These are phyloP conservation scores for Eulacestoma nigropectus DNA, from an alignment of 2,113 vertebrate genomes.

Conservation along the genomic window DNA sequence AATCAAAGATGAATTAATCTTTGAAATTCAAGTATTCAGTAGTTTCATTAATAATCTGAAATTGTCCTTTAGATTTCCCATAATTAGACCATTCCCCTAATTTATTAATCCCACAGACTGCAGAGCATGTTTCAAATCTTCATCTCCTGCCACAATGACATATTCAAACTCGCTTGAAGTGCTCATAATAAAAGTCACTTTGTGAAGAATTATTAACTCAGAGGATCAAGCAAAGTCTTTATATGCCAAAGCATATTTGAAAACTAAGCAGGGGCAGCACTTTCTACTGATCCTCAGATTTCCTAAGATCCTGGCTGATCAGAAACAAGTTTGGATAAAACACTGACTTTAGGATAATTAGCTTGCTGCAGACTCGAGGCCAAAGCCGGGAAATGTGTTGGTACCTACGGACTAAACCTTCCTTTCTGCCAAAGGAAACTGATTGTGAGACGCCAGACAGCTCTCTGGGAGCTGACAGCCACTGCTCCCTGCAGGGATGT, in stretches of 20 bases:
- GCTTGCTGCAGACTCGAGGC: not conserved
- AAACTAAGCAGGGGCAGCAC: not conserved
- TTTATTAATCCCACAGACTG: constrained; percentile 58
- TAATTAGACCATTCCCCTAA: constrained; percentile 51
- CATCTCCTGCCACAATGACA: constrained; percentile 58
- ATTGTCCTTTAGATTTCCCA: constrained; percentile 39
- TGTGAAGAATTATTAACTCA: constrained; percentile 55
- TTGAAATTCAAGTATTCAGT: constrained; percentile 32
- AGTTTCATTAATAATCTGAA: constrained; percentile 52
- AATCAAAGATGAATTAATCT: constrained; percentile 50
- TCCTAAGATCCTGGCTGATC: not conserved
- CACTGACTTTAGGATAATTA: not conserved
- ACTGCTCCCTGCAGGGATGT: fast-evolving
- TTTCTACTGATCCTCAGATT: not conserved
- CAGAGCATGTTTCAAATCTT: constrained; percentile 46
- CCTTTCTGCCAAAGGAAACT: not conserved
- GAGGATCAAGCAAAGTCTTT: constrained; percentile 52
- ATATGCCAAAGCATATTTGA: not conserved
- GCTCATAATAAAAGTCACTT: constrained; percentile 57
- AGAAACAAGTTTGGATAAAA: not conserved
- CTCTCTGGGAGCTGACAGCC: not conserved
- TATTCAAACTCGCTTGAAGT: constrained; percentile 50
- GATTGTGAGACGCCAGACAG: not conserved
- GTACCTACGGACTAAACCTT: not conserved
- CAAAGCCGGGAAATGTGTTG: not conserved